A percentile compares a stretch with the other conserved stretches of the same genome.
Conservation (phyloP, 2,888 invertebrate genomes). For the Lysandra coridon region DNA sequence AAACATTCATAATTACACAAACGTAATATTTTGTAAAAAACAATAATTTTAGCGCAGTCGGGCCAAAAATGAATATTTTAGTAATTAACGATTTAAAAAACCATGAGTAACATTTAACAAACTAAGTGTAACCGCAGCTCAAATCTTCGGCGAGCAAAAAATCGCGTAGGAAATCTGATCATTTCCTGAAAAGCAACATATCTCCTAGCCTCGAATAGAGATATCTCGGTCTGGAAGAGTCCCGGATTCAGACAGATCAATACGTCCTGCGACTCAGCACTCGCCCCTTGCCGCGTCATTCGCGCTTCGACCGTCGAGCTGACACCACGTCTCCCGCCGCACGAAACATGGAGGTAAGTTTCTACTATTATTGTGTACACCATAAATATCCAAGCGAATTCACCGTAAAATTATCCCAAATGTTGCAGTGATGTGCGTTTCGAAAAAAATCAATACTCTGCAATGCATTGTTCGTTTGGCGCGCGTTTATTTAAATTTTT, state of each 20-base stretch:
- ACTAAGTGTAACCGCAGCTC: neutral
- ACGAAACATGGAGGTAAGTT: conserved; percentile 35
- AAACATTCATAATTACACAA: no score
- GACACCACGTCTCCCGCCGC: conserved; percentile 25
- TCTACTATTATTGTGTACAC: neutral
- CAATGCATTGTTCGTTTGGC: conserved; percentile 25
- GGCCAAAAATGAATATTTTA: neutral
- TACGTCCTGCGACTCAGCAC: conserved; percentile 51
- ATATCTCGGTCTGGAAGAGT: conserved; percentile 51
- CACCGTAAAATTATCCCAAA: neutral
- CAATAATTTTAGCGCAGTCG: neutral
- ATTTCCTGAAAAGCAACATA: conserved; percentile 70
- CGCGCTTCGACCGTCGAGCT: conserved; percentile 43
- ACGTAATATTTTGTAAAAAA: no score
- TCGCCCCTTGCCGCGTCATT: conserved; percentile 42
- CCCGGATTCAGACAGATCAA: conserved; percentile 65
- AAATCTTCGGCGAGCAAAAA: conserved; percentile 23
- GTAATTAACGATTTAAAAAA: neutral
- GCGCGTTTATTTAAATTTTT: conserved; percentile 7
- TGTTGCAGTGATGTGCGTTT: neutral
- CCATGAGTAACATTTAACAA: neutral
- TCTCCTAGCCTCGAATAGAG: conserved; percentile 64
- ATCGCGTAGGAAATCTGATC: conserved; percentile 57
- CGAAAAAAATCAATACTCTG: conserved; percentile 23
- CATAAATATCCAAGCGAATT: neutral